These are phyloP conservation scores for Aramus guarauna DNA, from an alignment of 2,113 vertebrate genomes.

Conservation along the genomic window DNA sequence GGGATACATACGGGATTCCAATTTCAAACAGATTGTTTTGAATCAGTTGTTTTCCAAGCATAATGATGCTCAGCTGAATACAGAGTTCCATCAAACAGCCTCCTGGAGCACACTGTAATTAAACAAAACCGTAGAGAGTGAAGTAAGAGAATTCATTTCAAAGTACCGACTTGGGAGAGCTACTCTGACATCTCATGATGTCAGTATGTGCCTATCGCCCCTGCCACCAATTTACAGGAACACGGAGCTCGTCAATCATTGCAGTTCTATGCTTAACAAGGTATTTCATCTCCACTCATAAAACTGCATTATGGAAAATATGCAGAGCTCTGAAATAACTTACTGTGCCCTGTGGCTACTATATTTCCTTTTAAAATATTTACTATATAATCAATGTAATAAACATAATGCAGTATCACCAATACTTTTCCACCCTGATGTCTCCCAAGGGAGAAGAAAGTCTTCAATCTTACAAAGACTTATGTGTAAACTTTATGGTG, in stretches of 20 bases:
- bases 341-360: background rate
- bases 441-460: background rate
- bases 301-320: slow-evolving; percentile 7
- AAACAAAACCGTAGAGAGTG: background rate
- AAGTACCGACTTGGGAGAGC: background rate
- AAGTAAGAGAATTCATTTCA: background rate
- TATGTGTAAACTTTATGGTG: background rate
- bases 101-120: slow-evolving; percentile 89
- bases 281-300: background rate
- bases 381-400: slow-evolving; percentile 53
- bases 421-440: background rate
- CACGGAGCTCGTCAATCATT: background rate
- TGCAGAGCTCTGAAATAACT: background rate
- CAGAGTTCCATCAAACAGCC: slow-evolving; percentile 98
- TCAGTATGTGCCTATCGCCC: background rate
- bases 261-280: background rate
- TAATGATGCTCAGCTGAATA: slow-evolving; percentile 98
- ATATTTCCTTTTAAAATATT: slow-evolving; percentile 26
- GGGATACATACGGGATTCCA: slow-evolving; percentile 89
- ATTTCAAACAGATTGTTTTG: slow-evolving; percentile 98
- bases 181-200: background rate
- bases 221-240: background rate
- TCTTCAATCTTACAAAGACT: background rate
- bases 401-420: slow-evolving; percentile 43
- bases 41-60: slow-evolving; percentile 97